Evolutionary conservation across 92 coral and sea anemone genomes (phyloP).

Genomic region (Phenganax marumi): DNA sequence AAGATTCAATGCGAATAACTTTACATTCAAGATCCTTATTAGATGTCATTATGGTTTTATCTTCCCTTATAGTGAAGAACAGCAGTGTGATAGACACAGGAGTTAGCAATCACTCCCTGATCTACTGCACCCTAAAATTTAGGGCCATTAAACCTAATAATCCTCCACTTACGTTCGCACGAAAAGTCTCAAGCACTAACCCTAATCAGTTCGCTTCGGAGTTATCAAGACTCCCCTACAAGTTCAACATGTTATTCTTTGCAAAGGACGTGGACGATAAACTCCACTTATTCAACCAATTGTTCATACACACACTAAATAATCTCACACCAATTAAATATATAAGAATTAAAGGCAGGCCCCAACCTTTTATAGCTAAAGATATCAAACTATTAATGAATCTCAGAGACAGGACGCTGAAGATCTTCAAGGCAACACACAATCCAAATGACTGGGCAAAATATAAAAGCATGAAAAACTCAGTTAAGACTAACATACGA

Average conservation of each 20-base stretch:
- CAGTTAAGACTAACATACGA: constrained; percentile 50
- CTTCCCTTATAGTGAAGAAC: constrained; percentile 23
- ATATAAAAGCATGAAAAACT: constrained; percentile 1
- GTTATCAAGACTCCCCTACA: constrained; percentile 34
- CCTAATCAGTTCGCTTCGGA: constrained; percentile 17
- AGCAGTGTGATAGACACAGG: constrained; percentile 43
- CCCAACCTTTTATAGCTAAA: constrained; percentile 33
- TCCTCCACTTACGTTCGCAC: background rate
- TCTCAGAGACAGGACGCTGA: constrained; percentile 35
- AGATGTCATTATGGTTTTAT: constrained; percentile 27
- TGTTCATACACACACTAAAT: constrained; percentile 24
- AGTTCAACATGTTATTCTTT: constrained; percentile 29
- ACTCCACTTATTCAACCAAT: constrained; percentile 48
- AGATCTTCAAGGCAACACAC: background rate
- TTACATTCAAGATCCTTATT: background rate
- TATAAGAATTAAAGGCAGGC: constrained; percentile 38
- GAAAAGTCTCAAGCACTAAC: constrained; percentile 21
- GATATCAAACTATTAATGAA: constrained; percentile 23
- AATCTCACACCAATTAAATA: constrained; percentile 38
- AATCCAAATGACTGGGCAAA: constrained; percentile 18
- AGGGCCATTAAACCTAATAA: constrained; percentile 27
- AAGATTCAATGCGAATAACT: constrained; percentile 3
- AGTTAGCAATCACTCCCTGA: constrained; percentile 46
- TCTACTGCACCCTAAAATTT: constrained; percentile 35
- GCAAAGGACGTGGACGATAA: constrained; percentile 51